These are phyloP conservation scores for Asteroscopus sphinx DNA, from an alignment of 2,888 invertebrate genomes.

Conservation along the genomic window DNA sequence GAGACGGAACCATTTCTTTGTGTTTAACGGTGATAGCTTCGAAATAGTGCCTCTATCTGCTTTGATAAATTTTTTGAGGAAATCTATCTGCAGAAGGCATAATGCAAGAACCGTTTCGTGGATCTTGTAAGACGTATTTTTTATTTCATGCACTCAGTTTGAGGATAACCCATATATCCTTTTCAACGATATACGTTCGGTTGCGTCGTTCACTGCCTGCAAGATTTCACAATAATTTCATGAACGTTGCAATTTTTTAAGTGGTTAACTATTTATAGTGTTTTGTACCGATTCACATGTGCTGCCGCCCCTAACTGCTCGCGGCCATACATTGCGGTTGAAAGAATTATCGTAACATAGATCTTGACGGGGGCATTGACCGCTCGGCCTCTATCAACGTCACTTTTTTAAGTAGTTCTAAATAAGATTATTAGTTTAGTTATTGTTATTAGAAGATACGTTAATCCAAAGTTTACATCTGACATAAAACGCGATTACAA, in stretches of 20 bases:
- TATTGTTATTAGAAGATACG: slow-evolving; percentile 49
- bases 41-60: not conserved
- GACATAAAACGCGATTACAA: slow-evolving; percentile 27
- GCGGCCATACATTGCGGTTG: slow-evolving; percentile 82
- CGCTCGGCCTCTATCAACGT: slow-evolving; percentile 70
- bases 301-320: slow-evolving; percentile 73
- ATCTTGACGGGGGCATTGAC: slow-evolving; percentile 82
- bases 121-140: not conserved
- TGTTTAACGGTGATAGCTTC: not conserved
- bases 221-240: slow-evolving; percentile 39
- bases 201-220: slow-evolving; percentile 19
- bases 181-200: slow-evolving; percentile 19
- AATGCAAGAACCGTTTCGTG: not conserved
- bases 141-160: not conserved
- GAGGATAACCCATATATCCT: slow-evolving; percentile 1
- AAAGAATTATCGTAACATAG: slow-evolving; percentile 87
- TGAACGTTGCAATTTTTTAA: slow-evolving; percentile 53
- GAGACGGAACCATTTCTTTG: slow-evolving; percentile 27
- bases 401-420: slow-evolving; percentile 60
- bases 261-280: slow-evolving; percentile 53
- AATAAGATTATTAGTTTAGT: slow-evolving; percentile 58
- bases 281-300: slow-evolving; percentile 67
- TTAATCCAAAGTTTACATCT: slow-evolving; percentile 43
- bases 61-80: slow-evolving; percentile 1
- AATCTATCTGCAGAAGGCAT: not conserved